Conservation (phyloP, 2,797 vertebrate species). For the Cygnus olor region DNA sequence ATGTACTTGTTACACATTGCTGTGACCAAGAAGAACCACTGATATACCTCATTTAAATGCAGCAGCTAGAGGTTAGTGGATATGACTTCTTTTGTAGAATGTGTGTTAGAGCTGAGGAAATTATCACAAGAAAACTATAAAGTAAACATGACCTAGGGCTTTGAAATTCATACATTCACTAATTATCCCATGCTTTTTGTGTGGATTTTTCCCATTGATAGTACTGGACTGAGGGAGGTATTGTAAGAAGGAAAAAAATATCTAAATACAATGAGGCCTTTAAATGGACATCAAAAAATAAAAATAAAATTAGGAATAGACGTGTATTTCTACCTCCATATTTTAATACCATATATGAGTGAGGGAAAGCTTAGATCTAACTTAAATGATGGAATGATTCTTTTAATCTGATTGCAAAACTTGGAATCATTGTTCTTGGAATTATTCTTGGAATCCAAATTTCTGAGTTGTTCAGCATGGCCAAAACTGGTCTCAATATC, state of each 20-base stretch:
- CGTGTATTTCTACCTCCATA: not conserved
- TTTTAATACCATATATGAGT: not conserved
- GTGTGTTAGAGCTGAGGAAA: not conserved
- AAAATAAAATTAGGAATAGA: not conserved
- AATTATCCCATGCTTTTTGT: not conserved
- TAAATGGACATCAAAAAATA: not conserved
- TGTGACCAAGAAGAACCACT: not conserved
- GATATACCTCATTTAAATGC: not conserved
- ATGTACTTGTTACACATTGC: not conserved
- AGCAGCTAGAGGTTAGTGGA: not conserved
- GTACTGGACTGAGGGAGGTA: not conserved
- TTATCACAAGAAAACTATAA: not conserved
- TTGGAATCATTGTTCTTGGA: not conserved
- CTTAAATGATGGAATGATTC: not conserved
- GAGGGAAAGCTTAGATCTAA: not conserved
- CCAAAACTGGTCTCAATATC: not conserved
- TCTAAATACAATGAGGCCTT: not conserved
- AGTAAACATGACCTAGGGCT: not conserved
- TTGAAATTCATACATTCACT: not conserved
- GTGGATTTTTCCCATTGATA: not conserved
- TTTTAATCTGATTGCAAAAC: not conserved
- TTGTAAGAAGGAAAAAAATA: not conserved
- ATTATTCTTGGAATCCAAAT: not conserved
- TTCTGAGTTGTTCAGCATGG: not conserved
- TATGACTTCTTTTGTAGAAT: not conserved